These are phyloP conservation scores for Coelogynopora nodosa DNA, from an alignment of 2,888 invertebrate species.

Conservation along the genomic window DNA sequence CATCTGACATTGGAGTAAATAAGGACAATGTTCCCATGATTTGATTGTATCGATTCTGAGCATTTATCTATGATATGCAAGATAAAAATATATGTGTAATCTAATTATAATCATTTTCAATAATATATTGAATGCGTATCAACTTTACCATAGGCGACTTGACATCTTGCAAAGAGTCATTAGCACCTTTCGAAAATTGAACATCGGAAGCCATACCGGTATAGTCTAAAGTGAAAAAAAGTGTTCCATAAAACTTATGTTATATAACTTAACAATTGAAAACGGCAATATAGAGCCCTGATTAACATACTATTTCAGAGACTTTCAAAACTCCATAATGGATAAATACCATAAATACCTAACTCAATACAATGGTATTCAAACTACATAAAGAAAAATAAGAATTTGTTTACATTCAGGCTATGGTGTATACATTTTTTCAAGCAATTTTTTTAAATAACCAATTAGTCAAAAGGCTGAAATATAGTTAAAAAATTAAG, in stretches of 20 bases:
- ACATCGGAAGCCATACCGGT: not conserved
- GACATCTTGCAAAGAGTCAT: not conserved
- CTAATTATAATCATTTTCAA: not conserved
- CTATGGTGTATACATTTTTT: too few relatives aligned
- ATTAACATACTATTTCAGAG: too few relatives aligned
- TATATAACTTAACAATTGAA: not conserved
- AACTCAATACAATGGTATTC: too few relatives aligned
- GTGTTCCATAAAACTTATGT: not conserved
- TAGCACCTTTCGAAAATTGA: not conserved
- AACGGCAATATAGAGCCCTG: not conserved
- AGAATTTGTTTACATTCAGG: too few relatives aligned
- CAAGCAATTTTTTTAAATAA: too few relatives aligned
- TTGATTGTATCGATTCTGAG: not conserved
- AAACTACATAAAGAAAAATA: too few relatives aligned
- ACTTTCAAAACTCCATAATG: too few relatives aligned
- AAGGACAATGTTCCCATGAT: not conserved
- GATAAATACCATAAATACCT: not conserved
- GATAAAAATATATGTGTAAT: not conserved
- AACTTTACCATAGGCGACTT: not conserved
- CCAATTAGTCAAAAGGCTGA: too few relatives aligned
- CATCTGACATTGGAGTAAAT: not conserved
- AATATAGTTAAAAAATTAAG: too few relatives aligned
- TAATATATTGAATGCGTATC: not conserved
- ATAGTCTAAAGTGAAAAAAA: not conserved
- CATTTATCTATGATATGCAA: not conserved